Evolutionary conservation across 2,888 invertebrate genomes (phyloP).

Genomic region (Teinopalpus imperialis): DNA sequence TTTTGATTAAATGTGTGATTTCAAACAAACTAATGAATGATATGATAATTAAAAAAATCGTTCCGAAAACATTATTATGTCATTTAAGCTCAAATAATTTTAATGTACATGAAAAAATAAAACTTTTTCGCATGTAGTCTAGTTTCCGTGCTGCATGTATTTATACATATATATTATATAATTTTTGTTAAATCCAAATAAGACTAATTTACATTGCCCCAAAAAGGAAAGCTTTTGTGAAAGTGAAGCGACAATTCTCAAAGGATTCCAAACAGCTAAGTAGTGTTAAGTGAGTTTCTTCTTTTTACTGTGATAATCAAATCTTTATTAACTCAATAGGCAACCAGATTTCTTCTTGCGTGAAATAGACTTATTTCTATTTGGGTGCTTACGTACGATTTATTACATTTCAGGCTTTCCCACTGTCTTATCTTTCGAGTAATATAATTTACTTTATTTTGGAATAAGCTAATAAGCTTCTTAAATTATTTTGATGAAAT

Average conservation of each 20-base stretch:
- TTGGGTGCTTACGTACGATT: slow-evolving; percentile 21
- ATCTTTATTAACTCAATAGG: slow-evolving; percentile 20
- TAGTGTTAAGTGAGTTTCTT: slow-evolving; percentile 21
- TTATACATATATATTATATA: too few species aligned
- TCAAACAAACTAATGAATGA: too few species aligned
- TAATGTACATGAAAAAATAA: too few species aligned
- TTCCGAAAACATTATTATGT: too few species aligned
- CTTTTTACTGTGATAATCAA: slow-evolving; percentile 18
- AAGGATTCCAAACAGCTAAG: slow-evolving; percentile 22
- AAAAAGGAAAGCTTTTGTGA: slow-evolving; percentile 20
- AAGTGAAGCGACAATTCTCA: slow-evolving; percentile 24
- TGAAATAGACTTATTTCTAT: slow-evolving; percentile 25
- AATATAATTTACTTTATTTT: slow-evolving; percentile 21
- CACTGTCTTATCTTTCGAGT: slow-evolving; percentile 11
- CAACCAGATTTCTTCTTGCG: slow-evolving; percentile 21
- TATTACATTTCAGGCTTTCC: slow-evolving; percentile 18
- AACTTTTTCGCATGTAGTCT: too few species aligned
- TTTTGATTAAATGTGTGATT: too few species aligned
- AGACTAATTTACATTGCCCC: slow-evolving; percentile 18
- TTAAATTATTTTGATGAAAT: background rate
- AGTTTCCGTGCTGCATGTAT: too few species aligned
- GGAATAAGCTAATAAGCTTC: slow-evolving; percentile 6
- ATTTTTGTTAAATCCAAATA: slow-evolving; percentile 9
- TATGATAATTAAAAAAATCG: background rate
- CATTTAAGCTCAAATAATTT: too few species aligned